A percentile compares a stretch with the other conserved stretches of the same genome.
These are phyloP conservation scores for Microplitis deprimator DNA, from an alignment of 2,888 invertebrate species.

Conservation along the genomic window DNA sequence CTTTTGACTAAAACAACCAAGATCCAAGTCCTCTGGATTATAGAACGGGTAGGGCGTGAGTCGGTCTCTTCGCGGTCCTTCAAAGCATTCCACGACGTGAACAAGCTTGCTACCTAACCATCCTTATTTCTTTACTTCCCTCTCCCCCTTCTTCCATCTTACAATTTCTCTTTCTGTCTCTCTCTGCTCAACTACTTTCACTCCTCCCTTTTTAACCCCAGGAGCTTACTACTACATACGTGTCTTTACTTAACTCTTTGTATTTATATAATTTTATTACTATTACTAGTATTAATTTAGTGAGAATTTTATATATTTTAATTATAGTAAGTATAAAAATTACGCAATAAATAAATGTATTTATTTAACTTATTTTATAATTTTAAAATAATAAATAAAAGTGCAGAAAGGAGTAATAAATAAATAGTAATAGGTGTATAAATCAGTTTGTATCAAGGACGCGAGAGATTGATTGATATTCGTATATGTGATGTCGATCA, in stretches of 20 bases:
- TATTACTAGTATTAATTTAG: neutral
- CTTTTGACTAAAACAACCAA: constrained; percentile 3
- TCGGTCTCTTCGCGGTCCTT: constrained; percentile 65
- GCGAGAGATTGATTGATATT: constrained; percentile 32
- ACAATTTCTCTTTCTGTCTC: constrained; percentile 27
- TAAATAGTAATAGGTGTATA: constrained; percentile 18
- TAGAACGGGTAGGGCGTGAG: constrained; percentile 28
- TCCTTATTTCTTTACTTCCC: constrained; percentile 45
- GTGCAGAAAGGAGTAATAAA: constrained; percentile 10
- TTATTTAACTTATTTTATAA: too few relatives aligned
- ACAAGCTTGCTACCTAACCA: constrained; percentile 55
- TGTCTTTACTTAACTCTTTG: neutral
- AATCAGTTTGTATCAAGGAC: constrained; percentile 20
- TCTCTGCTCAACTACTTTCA: constrained; percentile 29
- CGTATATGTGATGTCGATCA: neutral
- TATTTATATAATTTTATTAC: neutral
- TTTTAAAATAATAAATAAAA: neutral
- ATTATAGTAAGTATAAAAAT: too few relatives aligned
- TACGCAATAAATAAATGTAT: too few relatives aligned
- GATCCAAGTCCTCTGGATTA: neutral
- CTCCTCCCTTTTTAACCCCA: constrained; percentile 31
- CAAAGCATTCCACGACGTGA: constrained; percentile 71
- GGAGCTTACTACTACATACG: neutral
- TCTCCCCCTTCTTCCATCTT: constrained; percentile 49
- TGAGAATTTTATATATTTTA: neutral